Conservation (phyloP, 2,113 vertebrate genomes). For the Lophochroa leadbeateri region DNA sequence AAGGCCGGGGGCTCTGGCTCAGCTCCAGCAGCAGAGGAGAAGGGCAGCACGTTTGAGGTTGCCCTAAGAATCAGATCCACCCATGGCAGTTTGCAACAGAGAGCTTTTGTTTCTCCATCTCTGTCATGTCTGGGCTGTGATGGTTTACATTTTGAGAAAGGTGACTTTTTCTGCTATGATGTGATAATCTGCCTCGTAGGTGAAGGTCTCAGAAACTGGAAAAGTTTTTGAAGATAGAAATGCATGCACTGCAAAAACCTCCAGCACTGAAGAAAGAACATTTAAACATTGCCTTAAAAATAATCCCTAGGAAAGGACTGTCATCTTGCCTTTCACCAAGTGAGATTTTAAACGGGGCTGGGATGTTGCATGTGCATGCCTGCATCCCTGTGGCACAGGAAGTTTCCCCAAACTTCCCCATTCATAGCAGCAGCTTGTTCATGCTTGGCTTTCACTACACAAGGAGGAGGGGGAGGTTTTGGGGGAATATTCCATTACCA, state of each 20-base stretch:
- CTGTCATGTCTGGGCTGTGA: background rate
- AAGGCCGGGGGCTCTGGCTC: too few relatives aligned
- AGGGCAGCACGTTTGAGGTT: background rate
- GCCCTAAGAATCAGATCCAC: background rate
- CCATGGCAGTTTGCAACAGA: background rate
- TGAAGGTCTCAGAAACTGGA: background rate
- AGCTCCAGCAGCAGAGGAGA: too few relatives aligned
- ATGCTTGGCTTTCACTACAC: conserved; percentile 36
- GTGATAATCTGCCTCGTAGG: background rate
- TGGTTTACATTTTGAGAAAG: background rate
- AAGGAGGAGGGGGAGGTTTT: background rate
- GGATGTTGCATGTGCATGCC: background rate
- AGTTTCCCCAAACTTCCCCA: conserved; percentile 23
- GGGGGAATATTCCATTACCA: conserved; percentile 48
- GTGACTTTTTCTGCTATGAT: background rate
- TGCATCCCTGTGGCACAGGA: background rate
- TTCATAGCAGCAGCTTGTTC: conserved; percentile 18
- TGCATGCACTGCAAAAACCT: background rate
- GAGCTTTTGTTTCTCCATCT: background rate
- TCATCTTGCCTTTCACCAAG: background rate
- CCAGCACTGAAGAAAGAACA: background rate
- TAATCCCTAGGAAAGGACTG: background rate
- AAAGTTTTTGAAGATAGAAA: background rate
- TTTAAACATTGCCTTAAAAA: background rate
- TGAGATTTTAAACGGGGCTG: background rate